Percentiles rank a stretch among this genome's conserved stretches.
Evolutionary conservation across 2,797 vertebrate species (phyloP).

Genomic region (Smutsia temminckii): DNA sequence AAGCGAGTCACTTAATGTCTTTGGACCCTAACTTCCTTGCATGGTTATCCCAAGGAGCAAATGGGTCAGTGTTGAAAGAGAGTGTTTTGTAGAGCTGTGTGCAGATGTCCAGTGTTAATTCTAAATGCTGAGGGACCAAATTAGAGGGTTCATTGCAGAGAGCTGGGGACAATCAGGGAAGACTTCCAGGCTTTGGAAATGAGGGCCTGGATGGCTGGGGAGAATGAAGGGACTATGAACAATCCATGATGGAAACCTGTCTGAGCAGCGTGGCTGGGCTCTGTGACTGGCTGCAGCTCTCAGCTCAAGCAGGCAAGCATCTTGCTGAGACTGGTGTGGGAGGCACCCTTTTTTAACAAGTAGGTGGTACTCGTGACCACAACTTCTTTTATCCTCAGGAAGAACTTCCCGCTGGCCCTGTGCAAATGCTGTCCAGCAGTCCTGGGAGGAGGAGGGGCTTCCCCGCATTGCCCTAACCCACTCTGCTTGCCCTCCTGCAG

Average conservation of each 20-base stretch:
- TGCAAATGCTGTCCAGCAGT: background rate
- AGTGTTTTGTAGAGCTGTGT: background rate
- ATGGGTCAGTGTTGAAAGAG: background rate
- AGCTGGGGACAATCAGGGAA: background rate
- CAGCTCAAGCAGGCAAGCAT: background rate
- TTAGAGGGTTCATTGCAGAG: background rate
- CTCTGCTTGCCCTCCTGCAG: background rate
- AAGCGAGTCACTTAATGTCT: background rate
- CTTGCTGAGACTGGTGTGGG: background rate
- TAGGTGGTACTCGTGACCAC: too few species aligned
- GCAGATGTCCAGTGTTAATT: background rate
- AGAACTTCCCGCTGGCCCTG: background rate
- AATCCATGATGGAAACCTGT: accelerated
- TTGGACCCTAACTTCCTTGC: background rate
- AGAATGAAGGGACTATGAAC: background rate
- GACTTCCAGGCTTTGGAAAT: background rate
- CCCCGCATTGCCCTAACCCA: background rate
- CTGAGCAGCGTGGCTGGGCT: background rate
- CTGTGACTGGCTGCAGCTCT: background rate
- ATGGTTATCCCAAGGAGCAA: background rate
- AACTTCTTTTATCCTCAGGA: background rate
- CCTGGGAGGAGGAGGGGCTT: background rate
- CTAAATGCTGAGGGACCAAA: background rate
- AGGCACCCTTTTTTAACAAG: background rate
- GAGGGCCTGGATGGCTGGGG: background rate